A percentile compares a stretch with the other conserved stretches of the same genome.
These are phyloP conservation scores for Drosophila miranda DNA, from an alignment of 1,140 invertebrate species.

Conservation along the genomic window DNA sequence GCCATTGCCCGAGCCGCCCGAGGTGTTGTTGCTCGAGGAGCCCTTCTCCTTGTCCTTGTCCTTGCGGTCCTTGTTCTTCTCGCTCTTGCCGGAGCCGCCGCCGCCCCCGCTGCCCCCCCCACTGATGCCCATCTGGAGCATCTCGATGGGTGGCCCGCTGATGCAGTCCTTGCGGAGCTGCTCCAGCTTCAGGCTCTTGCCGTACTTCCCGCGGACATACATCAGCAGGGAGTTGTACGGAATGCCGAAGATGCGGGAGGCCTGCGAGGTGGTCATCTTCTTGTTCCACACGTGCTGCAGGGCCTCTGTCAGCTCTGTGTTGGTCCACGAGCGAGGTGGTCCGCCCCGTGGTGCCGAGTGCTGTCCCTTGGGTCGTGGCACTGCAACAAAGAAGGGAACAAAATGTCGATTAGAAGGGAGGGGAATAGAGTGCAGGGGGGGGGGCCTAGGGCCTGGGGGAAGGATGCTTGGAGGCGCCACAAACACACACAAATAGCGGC, in stretches of 20 bases:
- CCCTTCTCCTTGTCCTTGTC: slow-evolving; percentile 77
- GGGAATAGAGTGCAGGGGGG: neutral
- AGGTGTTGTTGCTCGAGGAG: slow-evolving; percentile 19
- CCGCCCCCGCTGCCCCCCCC: slow-evolving; percentile 42
- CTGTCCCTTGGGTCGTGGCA: slow-evolving; percentile 91
- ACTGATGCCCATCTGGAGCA: slow-evolving; percentile 86
- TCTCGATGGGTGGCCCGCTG: slow-evolving; percentile 87
- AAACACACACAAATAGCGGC: slow-evolving; percentile 15
- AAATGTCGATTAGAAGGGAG: slow-evolving; percentile 13
- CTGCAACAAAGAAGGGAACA: slow-evolving; percentile 72
- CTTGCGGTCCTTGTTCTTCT: slow-evolving; percentile 69
- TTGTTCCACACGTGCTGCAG: slow-evolving; percentile 96
- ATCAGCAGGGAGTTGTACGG: slow-evolving; percentile 95
- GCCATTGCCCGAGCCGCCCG: slow-evolving; percentile 17
- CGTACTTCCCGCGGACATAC: slow-evolving; percentile 96
- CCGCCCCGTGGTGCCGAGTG: slow-evolving; percentile 94
- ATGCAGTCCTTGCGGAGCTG: slow-evolving; percentile 93
- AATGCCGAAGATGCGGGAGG: slow-evolving; percentile 93
- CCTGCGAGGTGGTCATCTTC: slow-evolving; percentile 96
- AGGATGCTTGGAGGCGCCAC: slow-evolving; percentile 2
- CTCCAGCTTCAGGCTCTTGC: slow-evolving; percentile 93
- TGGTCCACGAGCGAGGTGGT: slow-evolving; percentile 94
- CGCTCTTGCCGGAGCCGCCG: slow-evolving; percentile 49
- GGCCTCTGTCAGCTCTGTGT: slow-evolving; percentile 93
- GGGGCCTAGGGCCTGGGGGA: neutral